A percentile compares a stretch with the other conserved stretches of the same genome.
Conservation (phyloP, 2,888 invertebrate species). For the Smittia sp. region DNA sequence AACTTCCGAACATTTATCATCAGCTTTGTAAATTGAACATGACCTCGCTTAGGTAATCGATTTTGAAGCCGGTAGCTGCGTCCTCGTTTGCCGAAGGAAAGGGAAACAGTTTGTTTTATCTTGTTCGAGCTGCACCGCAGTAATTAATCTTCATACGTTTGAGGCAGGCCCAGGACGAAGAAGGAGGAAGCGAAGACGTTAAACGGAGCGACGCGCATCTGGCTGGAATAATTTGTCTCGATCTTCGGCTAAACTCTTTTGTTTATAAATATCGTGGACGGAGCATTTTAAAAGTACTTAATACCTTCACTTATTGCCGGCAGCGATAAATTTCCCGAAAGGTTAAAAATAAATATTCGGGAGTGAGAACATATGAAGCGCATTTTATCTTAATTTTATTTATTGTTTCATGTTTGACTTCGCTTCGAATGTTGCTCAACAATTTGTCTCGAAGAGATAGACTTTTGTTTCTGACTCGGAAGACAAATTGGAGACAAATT, state of each 20-base stretch:
- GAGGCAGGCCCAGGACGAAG: not conserved
- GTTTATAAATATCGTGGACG: constrained; percentile 1
- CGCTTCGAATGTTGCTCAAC: not conserved
- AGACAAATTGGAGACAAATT: no score
- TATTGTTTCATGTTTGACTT: not conserved
- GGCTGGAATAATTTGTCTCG: constrained; percentile 18
- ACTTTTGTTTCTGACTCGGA: no score
- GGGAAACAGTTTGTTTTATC: constrained; percentile 25
- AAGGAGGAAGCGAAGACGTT: not conserved
- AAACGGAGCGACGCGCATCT: constrained; percentile 1
- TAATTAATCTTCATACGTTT: constrained; percentile 11
- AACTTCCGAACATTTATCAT: not conserved
- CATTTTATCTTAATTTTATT: not conserved
- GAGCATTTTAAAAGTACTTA: not conserved
- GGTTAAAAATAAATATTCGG: no score
- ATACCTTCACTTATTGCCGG: not conserved
- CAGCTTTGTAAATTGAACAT: constrained; percentile 22
- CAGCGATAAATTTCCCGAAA: not conserved
- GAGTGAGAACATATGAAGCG: not conserved
- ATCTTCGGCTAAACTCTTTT: not conserved
- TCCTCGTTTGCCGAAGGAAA: not conserved
- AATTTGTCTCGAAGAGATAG: no score
- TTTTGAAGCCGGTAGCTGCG: constrained; percentile 22
- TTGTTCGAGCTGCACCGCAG: constrained; percentile 4
- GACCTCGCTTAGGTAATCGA: constrained; percentile 21